Evolutionary conservation across 2,888 invertebrate genomes (phyloP), one percentile per base, ranked within the genome.

Genomic region (Nemotelus pantherinus): DNA sequence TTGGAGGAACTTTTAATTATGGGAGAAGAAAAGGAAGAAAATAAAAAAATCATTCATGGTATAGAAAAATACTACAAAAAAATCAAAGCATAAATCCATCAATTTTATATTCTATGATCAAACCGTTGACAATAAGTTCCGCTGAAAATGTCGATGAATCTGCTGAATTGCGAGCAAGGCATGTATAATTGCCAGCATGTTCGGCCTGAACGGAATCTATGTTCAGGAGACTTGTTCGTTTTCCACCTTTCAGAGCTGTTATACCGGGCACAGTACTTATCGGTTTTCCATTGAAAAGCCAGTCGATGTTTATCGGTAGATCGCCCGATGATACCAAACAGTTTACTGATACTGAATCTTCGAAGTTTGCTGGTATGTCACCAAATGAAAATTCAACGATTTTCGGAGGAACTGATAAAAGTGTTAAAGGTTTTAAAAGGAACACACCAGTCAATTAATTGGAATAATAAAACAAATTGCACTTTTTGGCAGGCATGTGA

Each of bases 281-380:
- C 0, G 85, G 81, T 64, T 83, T 81, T 7, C 81, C 83, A 68
- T 85, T 84, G 77, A 87, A 86, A 3, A 89, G 88, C 94, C 94
- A 95, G 78, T 89, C 88, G 76, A 94, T 91, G 78, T 90, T 90
- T 71, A 93, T 88, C 5, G 95, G 95, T 82, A 92, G 89, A 87
- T 95, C 95, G 78, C 95, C 94, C 82, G 92, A 93, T 82, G 90
- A 90, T 77, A 93, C 89, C 60, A 92, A 90, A 85, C 94, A 94
- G 82, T 91, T 91, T 78, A 92, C 89, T 77, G 92, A 92, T 77
- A 92, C 91, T 82, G 92, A 91, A 86, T 93, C 92, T 80, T 92
- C 93, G 82, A 91, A 91, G 85, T 92, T 92, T 81, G 92, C 89
- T 55, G 92, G 91, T 81, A 90, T 89, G 82, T 93, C 92, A 82